A percentile compares a stretch with the other conserved stretches of the same genome.
Conservation (phyloP, 2,888 invertebrate species). For the Phalangium opilio region DNA sequence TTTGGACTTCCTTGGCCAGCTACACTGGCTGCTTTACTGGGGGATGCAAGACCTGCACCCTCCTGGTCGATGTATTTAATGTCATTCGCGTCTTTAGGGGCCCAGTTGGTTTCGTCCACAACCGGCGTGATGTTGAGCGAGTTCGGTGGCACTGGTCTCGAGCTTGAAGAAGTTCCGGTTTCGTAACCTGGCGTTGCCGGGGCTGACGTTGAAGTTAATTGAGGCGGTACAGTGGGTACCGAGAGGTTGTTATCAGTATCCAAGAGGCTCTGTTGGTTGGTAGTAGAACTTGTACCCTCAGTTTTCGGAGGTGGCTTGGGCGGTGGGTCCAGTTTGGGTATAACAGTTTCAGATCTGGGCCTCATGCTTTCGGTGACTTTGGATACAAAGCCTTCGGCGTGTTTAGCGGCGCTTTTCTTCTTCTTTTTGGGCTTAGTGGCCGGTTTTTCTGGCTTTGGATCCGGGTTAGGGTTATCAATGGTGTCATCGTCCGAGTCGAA, state of each 20-base stretch:
- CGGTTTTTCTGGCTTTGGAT: slow-evolving; percentile 1
- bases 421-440: slow-evolving; percentile 2
- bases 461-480: not conserved
- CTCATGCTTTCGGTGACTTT: not conserved
- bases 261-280: slow-evolving; percentile 35
- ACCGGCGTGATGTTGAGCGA: slow-evolving; percentile 7
- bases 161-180: not conserved
- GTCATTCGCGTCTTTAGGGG: slow-evolving; percentile 5
- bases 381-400: not conserved
- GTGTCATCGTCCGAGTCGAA: slow-evolving; percentile 85
- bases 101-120: slow-evolving; percentile 4
- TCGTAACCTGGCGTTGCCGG: not conserved
- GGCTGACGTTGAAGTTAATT: not conserved
- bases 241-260: slow-evolving; percentile 39
- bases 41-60: not conserved
- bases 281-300: slow-evolving; percentile 12
- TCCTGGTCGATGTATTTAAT: slow-evolving; percentile 9
- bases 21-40: not conserved
- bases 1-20: not conserved
- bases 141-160: slow-evolving; percentile 7
- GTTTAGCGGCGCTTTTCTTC: slow-evolving; percentile 1
- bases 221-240: too few relatives aligned
- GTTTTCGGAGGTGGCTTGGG: slow-evolving; percentile 10
- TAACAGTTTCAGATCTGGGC: not conserved
- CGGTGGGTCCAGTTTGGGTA: slow-evolving; percentile 20